Conservation (phyloP, 2,888 invertebrate species). For the Leptopilina myrica region DNA sequence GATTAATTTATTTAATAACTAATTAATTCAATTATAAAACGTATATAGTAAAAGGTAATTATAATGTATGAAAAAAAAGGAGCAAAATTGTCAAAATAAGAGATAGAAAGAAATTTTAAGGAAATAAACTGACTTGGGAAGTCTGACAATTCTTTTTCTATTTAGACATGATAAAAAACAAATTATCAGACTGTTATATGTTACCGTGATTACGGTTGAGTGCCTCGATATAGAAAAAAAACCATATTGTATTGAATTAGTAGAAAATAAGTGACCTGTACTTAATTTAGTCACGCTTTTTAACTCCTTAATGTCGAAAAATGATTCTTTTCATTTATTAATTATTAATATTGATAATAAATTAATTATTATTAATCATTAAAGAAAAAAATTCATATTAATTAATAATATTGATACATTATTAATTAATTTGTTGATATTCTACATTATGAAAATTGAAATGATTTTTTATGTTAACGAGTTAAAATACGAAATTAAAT, state of each 20-base stretch:
- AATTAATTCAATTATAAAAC: no score
- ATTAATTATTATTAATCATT: no score
- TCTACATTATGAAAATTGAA: not conserved
- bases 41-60: no score
- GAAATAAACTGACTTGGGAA: not conserved
- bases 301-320: slow-evolving; percentile 13
- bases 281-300: not conserved
- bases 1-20: no score
- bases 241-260: slow-evolving; percentile 17
- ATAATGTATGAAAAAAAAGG: no score
- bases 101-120: no score
- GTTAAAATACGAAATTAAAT: not conserved
- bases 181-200: slow-evolving; percentile 21
- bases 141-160: not conserved
- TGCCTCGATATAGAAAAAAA: slow-evolving; percentile 41
- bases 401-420: no score
- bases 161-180: not conserved
- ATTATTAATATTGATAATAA: no score
- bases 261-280: slow-evolving; percentile 18
- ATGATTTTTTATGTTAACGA: not conserved
- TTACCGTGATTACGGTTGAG: slow-evolving; percentile 27
- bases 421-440: no score
- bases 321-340: slow-evolving; percentile 12
- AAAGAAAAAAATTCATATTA: no score
- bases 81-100: no score